Evolutionary conservation across 1,140 invertebrate species (phyloP).

Genomic region (Trichogramma pretiosum): DNA sequence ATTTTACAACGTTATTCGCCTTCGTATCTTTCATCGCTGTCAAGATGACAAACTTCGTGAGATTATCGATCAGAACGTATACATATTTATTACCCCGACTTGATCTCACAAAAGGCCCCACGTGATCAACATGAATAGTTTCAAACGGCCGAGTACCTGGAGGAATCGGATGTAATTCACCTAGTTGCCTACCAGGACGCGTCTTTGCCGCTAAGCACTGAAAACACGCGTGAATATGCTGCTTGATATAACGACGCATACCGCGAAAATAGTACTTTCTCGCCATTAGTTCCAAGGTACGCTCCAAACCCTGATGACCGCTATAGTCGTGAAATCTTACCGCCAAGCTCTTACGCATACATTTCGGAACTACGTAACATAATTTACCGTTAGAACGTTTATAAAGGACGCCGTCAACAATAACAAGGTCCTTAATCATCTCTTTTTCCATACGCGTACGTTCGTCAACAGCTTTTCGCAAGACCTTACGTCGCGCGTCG

Average conservation of each 20-base stretch:
- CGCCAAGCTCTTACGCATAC: slow-evolving; percentile 12
- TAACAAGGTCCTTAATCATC: neutral
- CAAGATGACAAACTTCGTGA: slow-evolving; percentile 14
- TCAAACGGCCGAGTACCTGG: slow-evolving; percentile 11
- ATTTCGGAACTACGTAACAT: slow-evolving; percentile 11
- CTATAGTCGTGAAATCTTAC: slow-evolving; percentile 16
- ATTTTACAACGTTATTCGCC: neutral
- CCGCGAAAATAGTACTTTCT: slow-evolving; percentile 13
- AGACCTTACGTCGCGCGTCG: neutral
- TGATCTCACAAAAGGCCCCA: slow-evolving; percentile 13
- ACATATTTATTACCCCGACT: slow-evolving; percentile 12
- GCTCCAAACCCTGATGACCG: slow-evolving; percentile 15
- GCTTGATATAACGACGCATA: slow-evolving; percentile 7
- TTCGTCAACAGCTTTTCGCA: neutral
- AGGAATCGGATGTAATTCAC: slow-evolving; percentile 19
- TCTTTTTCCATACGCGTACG: neutral
- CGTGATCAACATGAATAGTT: slow-evolving; percentile 22
- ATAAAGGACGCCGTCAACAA: slow-evolving; percentile 3
- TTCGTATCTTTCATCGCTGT: slow-evolving; percentile 4
- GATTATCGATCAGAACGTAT: slow-evolving; percentile 14
- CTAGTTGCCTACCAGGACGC: slow-evolving; percentile 10
- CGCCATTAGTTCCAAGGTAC: slow-evolving; percentile 6
- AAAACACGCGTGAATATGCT: slow-evolving; percentile 7
- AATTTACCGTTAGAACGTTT: neutral
- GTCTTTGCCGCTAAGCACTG: slow-evolving; percentile 12